phyloP scores from a whole-genome alignment of 2,888 invertebrate species.

The Noctua pronuba region DNA sequence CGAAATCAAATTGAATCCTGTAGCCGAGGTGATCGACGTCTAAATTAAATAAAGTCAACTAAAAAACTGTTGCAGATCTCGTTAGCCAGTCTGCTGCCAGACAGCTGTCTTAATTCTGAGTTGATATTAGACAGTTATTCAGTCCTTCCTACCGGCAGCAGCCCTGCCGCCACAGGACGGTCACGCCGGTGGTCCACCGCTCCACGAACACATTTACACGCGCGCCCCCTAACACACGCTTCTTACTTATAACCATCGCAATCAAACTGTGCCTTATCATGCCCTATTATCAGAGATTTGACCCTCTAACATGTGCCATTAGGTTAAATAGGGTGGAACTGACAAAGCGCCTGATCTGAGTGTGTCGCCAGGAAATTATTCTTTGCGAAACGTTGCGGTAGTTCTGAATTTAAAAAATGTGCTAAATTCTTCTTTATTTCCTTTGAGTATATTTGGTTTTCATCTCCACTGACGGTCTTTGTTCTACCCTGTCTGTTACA shows the following conservation, averaged over 20 bases:
- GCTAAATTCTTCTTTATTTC: not conserved
- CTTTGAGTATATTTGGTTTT: not conserved
- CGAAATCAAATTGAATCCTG: not conserved
- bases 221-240: constrained; percentile 59
- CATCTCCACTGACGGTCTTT: not conserved
- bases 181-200: constrained; percentile 65
- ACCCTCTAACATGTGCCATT: not conserved
- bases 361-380: not conserved
- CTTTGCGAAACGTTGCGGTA: not conserved
- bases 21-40: not conserved
- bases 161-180: constrained; percentile 45
- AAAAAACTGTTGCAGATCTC: not conserved
- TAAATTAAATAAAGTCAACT: not conserved
- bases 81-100: not conserved
- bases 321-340: too few species aligned
- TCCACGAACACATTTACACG: constrained; percentile 67
- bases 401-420: not conserved
- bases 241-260: constrained; percentile 59
- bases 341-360: not conserved
- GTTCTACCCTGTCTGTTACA: not conserved
- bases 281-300: constrained; percentile 4
- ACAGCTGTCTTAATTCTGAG: not conserved
- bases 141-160: constrained; percentile 7
- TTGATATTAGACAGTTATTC: not conserved
- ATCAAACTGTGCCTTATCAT: constrained; percentile 51